Base-by-base conservation (phyloP, 1,140 invertebrate genomes). In the Anastrepha obliqua region DNA sequence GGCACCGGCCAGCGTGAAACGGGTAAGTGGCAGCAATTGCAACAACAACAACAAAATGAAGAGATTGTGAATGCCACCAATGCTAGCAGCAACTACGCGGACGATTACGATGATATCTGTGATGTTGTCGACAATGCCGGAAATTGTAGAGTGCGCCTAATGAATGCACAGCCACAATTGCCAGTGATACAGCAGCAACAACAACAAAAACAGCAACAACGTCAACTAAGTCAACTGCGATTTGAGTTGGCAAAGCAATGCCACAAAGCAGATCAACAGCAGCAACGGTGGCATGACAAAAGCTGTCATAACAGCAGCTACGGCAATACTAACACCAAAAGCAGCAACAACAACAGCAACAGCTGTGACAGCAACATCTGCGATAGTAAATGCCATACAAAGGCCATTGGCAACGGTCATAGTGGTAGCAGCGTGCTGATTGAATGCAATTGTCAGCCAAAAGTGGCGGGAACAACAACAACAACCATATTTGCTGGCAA, bases 261-360 rank as follows among this genome's bases (percentile, higher is more conserved):
- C n/a, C 20, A 58, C 55, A 70, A 11, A 29, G 3, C 51, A 64
- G 89, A 91, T 87, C 85, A 89, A 86, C 90, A 91, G 90, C 91
- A 65, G 55, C 39, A 91, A 92, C 90, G 90, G 90, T 90, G 91
- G 90, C 91, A 92, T 91, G 90, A 91, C 90, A 89, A 92, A 87
- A 86, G 87, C 91, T 86, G 64, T 86, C 87, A 88, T 86, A 86
- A 88, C 59, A 88, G 86, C 59, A 59, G 85, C 65, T 86, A 86
- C 89, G 88, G 78, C 88, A 65, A 42, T 29, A 81, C n/a, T 89
- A 87, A 89, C 89, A 89, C 42, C 87, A 87, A 62, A 78, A 88
- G 47, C 67, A 88, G 44, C 65, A 88, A 65, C 70, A 86, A 15
- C 70, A 89, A 51, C 89, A 88, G 58, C 88, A 89, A 58, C 89